Base-by-base conservation (phyloP, 2,113 vertebrate genomes). In the Toxostoma redivivum region DNA sequence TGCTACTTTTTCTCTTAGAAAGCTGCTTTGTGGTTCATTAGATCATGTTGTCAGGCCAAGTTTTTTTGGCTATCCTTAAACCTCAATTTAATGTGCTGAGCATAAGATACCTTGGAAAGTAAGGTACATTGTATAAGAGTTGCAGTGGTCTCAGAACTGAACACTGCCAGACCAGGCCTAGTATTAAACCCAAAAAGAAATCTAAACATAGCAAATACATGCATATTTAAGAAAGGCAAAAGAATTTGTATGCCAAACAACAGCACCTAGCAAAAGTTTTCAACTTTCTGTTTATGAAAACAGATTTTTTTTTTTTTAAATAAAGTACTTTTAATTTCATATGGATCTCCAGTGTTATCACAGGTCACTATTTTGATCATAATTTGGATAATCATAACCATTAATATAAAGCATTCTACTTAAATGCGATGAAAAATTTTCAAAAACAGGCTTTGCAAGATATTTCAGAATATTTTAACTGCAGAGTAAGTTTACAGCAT, bases 1-100 rank as follows among this genome's bases (percentile, higher is more conserved):
- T 96, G 95, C 88, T 93, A 92, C 85, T 96, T 97, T 97, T 96
- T 93, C 80, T 91, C 85, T 83, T 96, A 93, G 85, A 83, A 95
- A 81, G 77, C 93, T 78, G 37, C 48, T 88, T 93, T 92, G 82
- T 83, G 72, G 71, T 78, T 90, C 92, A 64, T 86, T 88, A 66
- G 82, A 83, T 88, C 67, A 48, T 92, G 22, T 62, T 64, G 76
- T 84, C 45, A 74, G 88, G 64, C 60, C 76, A 70, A 56, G 67
- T 81, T 88, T 76, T 88, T 76, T 83, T 60, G 90, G 56, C 69
- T 86, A 30, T 60, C 88, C 82, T 71, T 81, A 93, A 96, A 67
- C 35, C n/a, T 86, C 21, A 9, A 12, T 78, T 91, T 88, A 80
- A 67, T 33, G 11, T 87, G 78, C 35, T 73, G 44, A 90, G 74